A percentile compares a stretch with the other conserved stretches of the same genome.
phyloP scores from a whole-genome alignment of 2,113 vertebrate species.

The Nibea albiflora region DNA sequence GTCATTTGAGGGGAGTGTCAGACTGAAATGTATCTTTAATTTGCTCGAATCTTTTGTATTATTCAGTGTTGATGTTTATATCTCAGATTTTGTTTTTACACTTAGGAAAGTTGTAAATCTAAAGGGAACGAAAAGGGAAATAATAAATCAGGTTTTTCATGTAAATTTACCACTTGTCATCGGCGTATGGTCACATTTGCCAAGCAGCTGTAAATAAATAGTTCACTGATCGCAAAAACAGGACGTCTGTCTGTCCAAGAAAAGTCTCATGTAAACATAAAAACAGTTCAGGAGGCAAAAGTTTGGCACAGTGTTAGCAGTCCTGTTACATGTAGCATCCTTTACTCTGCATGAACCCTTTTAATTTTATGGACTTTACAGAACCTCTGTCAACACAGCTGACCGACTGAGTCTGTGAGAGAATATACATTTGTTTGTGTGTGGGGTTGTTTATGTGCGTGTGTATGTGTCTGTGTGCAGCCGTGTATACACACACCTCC shows the following conservation, averaged over 20 bases:
- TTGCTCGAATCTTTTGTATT: conserved; percentile 25
- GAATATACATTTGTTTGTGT: not conserved
- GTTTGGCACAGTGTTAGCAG: not conserved
- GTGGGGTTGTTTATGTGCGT: conserved; percentile 9
- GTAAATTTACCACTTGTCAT: conserved; percentile 4
- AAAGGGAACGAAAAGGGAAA: conserved; percentile 18
- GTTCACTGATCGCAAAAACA: conserved; percentile 35
- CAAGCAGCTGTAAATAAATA: conserved; percentile 29
- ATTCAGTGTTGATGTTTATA: conserved; percentile 30
- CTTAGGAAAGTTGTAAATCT: conserved; percentile 17
- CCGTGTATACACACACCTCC: conserved; percentile 18
- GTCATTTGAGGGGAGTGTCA: conserved; percentile 73
- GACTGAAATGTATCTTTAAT: conserved; percentile 52
- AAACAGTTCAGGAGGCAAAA: conserved; percentile 9
- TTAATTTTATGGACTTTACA: conserved; percentile 7
- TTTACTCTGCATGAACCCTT: not conserved
- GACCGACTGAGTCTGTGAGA: not conserved
- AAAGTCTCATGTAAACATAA: conserved; percentile 14
- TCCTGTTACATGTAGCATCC: not conserved
- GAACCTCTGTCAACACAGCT: conserved; percentile 8
- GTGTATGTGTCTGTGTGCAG: conserved; percentile 12
- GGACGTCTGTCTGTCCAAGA: conserved; percentile 15
- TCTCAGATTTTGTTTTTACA: conserved; percentile 18
- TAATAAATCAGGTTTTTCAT: conserved; percentile 16
- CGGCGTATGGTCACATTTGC: not conserved